Percentiles rank a stretch among this genome's conserved stretches.
These are phyloP conservation scores for Panthera tigris DNA, from an alignment of 2,113 vertebrate genomes.

Conservation along the genomic window DNA sequence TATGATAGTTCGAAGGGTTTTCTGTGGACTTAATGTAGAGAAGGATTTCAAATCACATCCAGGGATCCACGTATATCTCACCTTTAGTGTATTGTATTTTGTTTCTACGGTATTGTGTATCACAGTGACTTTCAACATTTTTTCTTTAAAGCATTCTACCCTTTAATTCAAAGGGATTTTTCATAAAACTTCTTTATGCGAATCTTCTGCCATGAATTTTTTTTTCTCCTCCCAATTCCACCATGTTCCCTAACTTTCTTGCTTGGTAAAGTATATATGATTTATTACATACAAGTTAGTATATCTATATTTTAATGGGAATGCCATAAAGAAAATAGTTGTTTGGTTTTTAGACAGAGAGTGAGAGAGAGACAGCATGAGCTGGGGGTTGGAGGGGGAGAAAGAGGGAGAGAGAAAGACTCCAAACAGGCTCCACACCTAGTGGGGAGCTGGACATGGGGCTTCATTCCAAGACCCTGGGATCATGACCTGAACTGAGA, in stretches of 20 bases:
- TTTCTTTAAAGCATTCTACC: background rate
- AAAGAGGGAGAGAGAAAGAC: too few species aligned
- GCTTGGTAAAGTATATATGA: background rate
- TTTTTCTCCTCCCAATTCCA: background rate
- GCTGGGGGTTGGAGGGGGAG: too few species aligned
- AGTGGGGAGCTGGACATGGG: too few species aligned
- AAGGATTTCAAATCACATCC: background rate
- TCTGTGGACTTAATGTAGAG: background rate
- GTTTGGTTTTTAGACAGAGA: too few species aligned
- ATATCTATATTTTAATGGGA: background rate
- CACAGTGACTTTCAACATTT: background rate
- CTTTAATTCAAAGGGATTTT: background rate
- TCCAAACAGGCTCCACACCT: too few species aligned
- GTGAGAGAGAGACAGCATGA: too few species aligned
- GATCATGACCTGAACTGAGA: too few species aligned
- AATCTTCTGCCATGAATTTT: background rate
- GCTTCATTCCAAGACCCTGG: too few species aligned
- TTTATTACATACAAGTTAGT: background rate
- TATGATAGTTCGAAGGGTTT: background rate
- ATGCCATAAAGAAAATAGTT: too few species aligned
- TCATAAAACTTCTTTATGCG: background rate
- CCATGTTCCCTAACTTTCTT: background rate
- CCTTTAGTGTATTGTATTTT: background rate
- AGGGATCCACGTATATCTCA: background rate
- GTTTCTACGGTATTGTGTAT: background rate